Evolutionary conservation across 2,797 vertebrate species (phyloP).

Genomic region (Tauraco hartlaubi): DNA sequence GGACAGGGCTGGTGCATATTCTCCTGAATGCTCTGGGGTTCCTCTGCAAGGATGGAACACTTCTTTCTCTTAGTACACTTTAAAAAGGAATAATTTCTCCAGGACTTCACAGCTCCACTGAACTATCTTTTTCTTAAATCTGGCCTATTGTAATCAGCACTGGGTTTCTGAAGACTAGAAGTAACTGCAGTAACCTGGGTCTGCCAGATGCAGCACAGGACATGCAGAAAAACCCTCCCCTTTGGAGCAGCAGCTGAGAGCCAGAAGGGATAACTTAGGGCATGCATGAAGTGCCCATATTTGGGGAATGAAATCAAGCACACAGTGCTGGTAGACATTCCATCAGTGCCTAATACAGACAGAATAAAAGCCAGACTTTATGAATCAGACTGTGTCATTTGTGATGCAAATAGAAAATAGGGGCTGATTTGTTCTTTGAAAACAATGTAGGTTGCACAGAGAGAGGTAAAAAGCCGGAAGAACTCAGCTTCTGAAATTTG

Average conservation of each 20-base stretch:
- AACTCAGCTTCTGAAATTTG: background rate
- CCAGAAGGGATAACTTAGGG: background rate
- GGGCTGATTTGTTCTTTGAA: background rate
- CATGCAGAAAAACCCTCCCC: background rate
- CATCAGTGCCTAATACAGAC: background rate
- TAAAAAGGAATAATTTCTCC: background rate
- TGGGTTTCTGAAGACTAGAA: background rate
- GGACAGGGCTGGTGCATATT: accelerated
- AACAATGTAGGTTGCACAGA: accelerated
- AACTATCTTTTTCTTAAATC: background rate
- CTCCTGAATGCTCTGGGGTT: accelerated
- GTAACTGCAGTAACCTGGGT: background rate
- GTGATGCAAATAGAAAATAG: background rate
- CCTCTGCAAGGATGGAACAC: background rate
- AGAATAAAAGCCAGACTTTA: background rate
- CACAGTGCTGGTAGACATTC: background rate
- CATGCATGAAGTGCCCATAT: background rate
- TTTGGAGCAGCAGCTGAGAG: background rate
- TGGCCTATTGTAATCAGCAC: background rate
- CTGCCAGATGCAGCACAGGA: background rate
- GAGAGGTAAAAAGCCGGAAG: background rate
- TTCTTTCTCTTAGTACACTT: background rate
- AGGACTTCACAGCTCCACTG: background rate
- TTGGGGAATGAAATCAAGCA: background rate
- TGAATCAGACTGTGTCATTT: background rate